These are phyloP conservation scores for Iselma pallidipennis DNA, from an alignment of 2,888 invertebrate species.

Conservation along the genomic window DNA sequence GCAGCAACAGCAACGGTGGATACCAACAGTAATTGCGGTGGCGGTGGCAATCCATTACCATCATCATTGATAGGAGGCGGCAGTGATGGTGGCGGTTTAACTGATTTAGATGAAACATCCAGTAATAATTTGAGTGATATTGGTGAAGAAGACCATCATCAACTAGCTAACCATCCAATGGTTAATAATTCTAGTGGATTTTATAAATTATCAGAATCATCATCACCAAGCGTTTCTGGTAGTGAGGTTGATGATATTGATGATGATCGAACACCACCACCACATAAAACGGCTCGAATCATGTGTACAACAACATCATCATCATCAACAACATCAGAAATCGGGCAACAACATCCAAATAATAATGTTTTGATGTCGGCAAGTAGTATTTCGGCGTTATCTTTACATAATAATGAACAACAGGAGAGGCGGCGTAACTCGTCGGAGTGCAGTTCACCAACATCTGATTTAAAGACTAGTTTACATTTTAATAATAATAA, in stretches of 20 bases:
- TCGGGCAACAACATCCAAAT: neutral
- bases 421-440: constrained; percentile 58
- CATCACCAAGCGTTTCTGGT: constrained; percentile 55
- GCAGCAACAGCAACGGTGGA: constrained; percentile 30
- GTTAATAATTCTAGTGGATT: constrained; percentile 50
- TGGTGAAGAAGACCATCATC: constrained; percentile 63
- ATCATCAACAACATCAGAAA: constrained; percentile 32
- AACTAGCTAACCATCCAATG: constrained; percentile 42
- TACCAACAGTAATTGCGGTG: neutral
- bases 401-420: constrained; percentile 60
- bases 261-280: constrained; percentile 52
- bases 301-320: constrained; percentile 40
- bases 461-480: constrained; percentile 66
- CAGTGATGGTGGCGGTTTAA: constrained; percentile 63
- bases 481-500: constrained; percentile 63
- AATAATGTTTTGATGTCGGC: constrained; percentile 45
- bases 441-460: constrained; percentile 75
- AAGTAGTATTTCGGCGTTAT: constrained; percentile 51
- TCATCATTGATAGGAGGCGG: constrained; percentile 54
- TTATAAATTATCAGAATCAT: constrained; percentile 53
- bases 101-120: constrained; percentile 61
- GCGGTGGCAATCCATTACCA: constrained; percentile 35
- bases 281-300: constrained; percentile 55
- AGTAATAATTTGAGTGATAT: constrained; percentile 64
- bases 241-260: constrained; percentile 55